Base-by-base conservation (phyloP, 2,888 invertebrate genomes). In the Timema cristinae region DNA sequence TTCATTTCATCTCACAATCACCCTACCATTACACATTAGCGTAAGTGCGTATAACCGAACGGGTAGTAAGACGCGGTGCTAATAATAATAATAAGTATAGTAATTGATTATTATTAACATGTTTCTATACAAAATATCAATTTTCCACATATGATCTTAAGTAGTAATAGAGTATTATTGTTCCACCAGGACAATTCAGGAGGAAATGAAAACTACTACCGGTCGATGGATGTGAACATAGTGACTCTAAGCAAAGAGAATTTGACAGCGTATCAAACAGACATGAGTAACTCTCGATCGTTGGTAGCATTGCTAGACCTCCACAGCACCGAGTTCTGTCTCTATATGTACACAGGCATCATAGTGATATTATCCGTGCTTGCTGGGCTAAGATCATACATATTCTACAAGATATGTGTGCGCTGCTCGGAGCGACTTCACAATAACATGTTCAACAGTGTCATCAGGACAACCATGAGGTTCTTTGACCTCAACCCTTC, bases 381-480 rank as follows among this genome's bases (percentile, higher is more conserved):
- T 54, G 89, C 89, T 7, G 86, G 86, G 15, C 47, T 81, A 74
- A 86, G 92, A 79, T 91, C 92, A 6, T 79, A 91, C 6, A 78
- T 91, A 63, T 93, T 91, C 82, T 90, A 89, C 78, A 87, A 87
- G 82, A 63, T 70, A 7, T 63, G 61, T 32, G 63, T 70, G 63
- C 11, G 15, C 13, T 48, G 61, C n/a, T 70, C 70, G 4, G n/a
- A 50, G n/a, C 50, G 61, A 6, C 50, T 70, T 47, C 70, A 70
- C 50, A 54, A 63, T 13, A 83, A 82, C 48, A 94, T 95, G 92
- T 93, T 95, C 81, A 83, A 86, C 47, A 87, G 89, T 77, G 85
- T 95, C 52, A 81, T 94, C 10, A 84, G 89, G 74, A 90, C 92
- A 0, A 91, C 92, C 0, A 91, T 93, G 86, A 83, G 88, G 49